Evolutionary conservation across 1,140 invertebrate genomes (phyloP), one percentile per base, ranked within the genome.

Genomic region (Anastatus disparis): DNA sequence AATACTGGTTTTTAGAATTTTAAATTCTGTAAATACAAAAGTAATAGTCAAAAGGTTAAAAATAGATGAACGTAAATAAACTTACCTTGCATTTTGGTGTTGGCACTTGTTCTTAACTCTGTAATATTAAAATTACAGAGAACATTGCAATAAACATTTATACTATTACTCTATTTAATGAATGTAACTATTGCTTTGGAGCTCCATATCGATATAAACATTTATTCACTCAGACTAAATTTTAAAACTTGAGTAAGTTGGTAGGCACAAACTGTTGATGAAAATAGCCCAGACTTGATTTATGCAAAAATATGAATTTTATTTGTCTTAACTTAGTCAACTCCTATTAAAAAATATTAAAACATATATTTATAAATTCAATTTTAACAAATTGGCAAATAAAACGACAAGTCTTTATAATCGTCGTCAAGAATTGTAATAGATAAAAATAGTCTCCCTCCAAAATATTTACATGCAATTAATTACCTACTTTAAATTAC

Each of bases 381-480:
- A 24, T 29, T 29, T 40, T 50, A 42, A n/a, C 31, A 64, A n/a
- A 42, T 52, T 40, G 27, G 48, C 48, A 27, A 38, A 20, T 35
- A 35, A n/a, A 15, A 17, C 17, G 13, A 63, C 15, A 24, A 52
- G 24, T 64, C 12, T 29, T 55, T 3, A 55, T 42, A 13, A 40
- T 44, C 20, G 2, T 40, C n/a, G 20, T 44, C 10, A 44, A 66
- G n/a, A 65, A 20, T n/a, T 66, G 52, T 42, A 20, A 26, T 38
- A 38, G 20, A 15, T n/a, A 13, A 1, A 26, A 48, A 44, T 29
- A 10, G 24, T 42, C 67, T 69, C 56, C 66, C 56, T 62, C 58
- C 67, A 70, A 70, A 62, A 61, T 69, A 53, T 69, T 69, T 69
- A 69, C 35, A 61, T 31, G 27, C n/a, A 10, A 42, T 24, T n/a